Base-by-base conservation (phyloP, 2,113 vertebrate genomes). In the Odocoileus hemionus region DNA sequence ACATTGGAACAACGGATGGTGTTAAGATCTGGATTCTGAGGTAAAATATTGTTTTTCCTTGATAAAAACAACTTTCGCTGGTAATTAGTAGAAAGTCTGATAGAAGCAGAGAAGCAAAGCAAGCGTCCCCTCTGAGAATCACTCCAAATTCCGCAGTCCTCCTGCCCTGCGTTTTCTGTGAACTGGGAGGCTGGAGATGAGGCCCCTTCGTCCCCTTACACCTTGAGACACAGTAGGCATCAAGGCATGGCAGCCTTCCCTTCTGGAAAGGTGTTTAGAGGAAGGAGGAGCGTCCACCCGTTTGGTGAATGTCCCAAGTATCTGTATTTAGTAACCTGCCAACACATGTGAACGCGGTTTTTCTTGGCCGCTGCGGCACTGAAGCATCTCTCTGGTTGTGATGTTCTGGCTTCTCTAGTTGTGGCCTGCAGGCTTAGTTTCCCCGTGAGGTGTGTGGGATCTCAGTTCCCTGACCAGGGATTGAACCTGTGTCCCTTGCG, bases 1-100 rank as follows among this genome's bases (percentile, higher is more conserved):
- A 70, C n/a, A 67, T 1, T 25, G 91, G 45, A 96, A 95, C 86
- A 95, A 33, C 86, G 78, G 26, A 12, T 15, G 47, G 45, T 17
- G 50, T 94, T 94, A 90, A 90, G 76, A 74, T 78, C 86, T 60
- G 50, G 60, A 84, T 91, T 95, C 47, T 55, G 64, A 88, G 36
- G 33, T 90, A 19, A 87, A 95, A 85, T 80, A 55, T 76, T 61
- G 25, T 57, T 89, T 94, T 93, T 94, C 74, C 80, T 96, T 3
- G 17, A n/a, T 80, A 54, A 39, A 74, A 83, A 55, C 58, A 67
- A 45, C 28, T 67, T 74, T 26, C 5, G 4, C 7, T 70, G 84
- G 82, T 79, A 36, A 92, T 84, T 28, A 97, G 79, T 57, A 15
- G 3, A 14, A 26, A 80, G 58, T 85, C 84, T 85, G 52, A n/a